These are phyloP conservation scores for Microctenopoma stevenorrisi DNA, from an alignment of 2,797 vertebrate species.

Conservation along the genomic window DNA sequence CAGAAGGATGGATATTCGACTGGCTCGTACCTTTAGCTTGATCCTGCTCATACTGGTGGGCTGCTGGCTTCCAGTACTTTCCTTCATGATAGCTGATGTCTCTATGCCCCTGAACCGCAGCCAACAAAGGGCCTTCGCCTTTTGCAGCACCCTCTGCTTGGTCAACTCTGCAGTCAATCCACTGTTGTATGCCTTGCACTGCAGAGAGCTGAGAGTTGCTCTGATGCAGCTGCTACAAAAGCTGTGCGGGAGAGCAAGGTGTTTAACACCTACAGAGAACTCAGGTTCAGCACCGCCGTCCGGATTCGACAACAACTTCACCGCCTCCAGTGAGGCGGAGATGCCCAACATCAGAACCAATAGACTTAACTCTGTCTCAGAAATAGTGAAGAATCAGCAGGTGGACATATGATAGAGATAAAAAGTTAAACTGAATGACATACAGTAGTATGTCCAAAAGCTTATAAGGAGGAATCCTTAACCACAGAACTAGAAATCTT, in stretches of 20 bases:
- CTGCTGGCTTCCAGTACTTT: constrained; percentile 91
- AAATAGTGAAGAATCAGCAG: constrained; percentile 54
- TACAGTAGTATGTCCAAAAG: not conserved
- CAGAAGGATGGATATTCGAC: constrained; percentile 90
- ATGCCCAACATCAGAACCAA: constrained; percentile 1
- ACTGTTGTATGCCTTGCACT: constrained; percentile 89
- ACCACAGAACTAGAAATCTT: not conserved
- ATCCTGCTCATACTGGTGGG: constrained; percentile 87
- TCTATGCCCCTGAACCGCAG: constrained; percentile 55
- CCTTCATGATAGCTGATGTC: constrained; percentile 88
- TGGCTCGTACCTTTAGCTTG: constrained; percentile 90
- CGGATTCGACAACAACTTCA: constrained; percentile 47
- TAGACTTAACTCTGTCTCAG: constrained; percentile 53
- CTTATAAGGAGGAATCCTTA: constrained; percentile 3
- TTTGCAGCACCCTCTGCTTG: constrained; percentile 92
- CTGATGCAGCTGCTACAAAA: constrained; percentile 63
- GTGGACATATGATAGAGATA: not conserved
- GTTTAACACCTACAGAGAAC: constrained; percentile 56
- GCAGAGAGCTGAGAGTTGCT: constrained; percentile 85
- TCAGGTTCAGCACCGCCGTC: constrained; percentile 9
- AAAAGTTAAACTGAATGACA: constrained; percentile 7
- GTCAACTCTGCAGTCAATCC: constrained; percentile 93
- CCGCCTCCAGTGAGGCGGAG: constrained; percentile 39
- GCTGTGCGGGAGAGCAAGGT: constrained; percentile 42
- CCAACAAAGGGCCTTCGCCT: constrained; percentile 88